Percentiles rank a stretch among this genome's conserved stretches.
These are phyloP conservation scores for Drosophila burlai DNA, from an alignment of 1,140 invertebrate genomes.

Conservation along the genomic window DNA sequence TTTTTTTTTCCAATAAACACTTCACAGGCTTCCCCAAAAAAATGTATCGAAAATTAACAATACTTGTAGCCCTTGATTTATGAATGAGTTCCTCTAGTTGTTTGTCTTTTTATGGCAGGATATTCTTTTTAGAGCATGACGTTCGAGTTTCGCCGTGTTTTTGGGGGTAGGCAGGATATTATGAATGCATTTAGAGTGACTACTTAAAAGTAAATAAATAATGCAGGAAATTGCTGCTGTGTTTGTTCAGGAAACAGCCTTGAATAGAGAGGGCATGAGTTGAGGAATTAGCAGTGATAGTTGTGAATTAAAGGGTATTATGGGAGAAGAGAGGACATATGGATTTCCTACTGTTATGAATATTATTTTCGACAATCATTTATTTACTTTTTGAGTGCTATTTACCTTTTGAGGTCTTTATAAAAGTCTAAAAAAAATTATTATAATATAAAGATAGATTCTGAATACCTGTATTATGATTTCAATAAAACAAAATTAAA, in stretches of 20 bases:
- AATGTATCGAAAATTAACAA: constrained; percentile 73
- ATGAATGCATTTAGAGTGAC: constrained; percentile 42
- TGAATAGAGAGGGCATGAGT: constrained; percentile 46
- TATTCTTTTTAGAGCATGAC: constrained; percentile 63
- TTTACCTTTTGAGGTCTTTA: neutral
- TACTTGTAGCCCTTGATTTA: constrained; percentile 70
- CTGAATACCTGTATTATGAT: no score
- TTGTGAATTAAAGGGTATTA: constrained; percentile 7
- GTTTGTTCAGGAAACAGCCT: constrained; percentile 49
- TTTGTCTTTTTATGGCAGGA: constrained; percentile 59
- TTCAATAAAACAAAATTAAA: no score
- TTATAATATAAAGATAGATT: neutral
- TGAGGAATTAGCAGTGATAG: constrained; percentile 18
- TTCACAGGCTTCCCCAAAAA: constrained; percentile 52
- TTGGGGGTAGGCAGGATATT: constrained; percentile 37
- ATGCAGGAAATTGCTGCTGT: constrained; percentile 62
- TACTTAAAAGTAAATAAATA: constrained; percentile 80
- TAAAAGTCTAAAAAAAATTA: neutral
- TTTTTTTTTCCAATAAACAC: constrained; percentile 57
- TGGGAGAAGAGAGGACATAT: neutral
- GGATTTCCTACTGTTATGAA: neutral
- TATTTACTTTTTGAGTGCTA: neutral
- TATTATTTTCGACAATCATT: neutral
- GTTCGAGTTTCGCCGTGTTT: constrained; percentile 24
- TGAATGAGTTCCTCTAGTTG: constrained; percentile 66